phyloP scores from a whole-genome alignment of 2,888 invertebrate species.

The Operophtera brumata region DNA sequence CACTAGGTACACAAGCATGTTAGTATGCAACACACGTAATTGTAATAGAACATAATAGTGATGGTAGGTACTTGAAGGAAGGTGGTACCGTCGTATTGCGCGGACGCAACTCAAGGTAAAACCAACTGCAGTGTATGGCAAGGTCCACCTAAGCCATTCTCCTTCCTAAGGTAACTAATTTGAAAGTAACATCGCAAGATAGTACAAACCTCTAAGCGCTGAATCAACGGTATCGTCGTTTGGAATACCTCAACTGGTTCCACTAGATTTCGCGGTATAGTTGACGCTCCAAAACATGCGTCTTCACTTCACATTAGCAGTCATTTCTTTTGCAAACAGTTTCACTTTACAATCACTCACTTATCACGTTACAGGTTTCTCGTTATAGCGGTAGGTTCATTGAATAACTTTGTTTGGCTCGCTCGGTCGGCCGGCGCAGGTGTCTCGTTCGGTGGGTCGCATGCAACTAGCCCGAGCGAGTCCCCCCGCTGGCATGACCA shows the following conservation, averaged over 20 bases:
- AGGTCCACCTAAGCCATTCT: slow-evolving; percentile 53
- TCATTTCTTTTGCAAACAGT: slow-evolving; percentile 35
- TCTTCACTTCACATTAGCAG: slow-evolving; percentile 5
- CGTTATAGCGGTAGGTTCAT: slow-evolving; percentile 46
- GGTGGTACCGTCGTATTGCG: slow-evolving; percentile 10
- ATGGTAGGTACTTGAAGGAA: background rate
- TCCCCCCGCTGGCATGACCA: slow-evolving; percentile 50
- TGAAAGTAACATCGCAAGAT: slow-evolving; percentile 54
- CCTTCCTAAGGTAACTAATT: slow-evolving; percentile 49
- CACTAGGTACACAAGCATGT: background rate
- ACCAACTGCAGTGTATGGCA: slow-evolving; percentile 16
- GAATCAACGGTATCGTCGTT: slow-evolving; percentile 17
- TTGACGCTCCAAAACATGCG: slow-evolving; percentile 18
- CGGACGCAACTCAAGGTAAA: slow-evolving; percentile 23
- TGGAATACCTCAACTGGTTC: slow-evolving; percentile 29
- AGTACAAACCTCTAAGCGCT: slow-evolving; percentile 26
- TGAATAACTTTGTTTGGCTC: slow-evolving; percentile 39
- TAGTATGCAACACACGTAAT: background rate
- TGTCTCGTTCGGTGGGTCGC: slow-evolving; percentile 39
- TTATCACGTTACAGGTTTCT: slow-evolving; percentile 44
- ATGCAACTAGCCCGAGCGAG: slow-evolving; percentile 58
- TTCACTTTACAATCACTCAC: slow-evolving; percentile 71
- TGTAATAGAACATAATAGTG: background rate
- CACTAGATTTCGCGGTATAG: slow-evolving; percentile 23
- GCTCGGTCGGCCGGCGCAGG: slow-evolving; percentile 42